These are phyloP conservation scores for Ecliptopera silaceata DNA, from an alignment of 2,888 invertebrate species.

Conservation along the genomic window DNA sequence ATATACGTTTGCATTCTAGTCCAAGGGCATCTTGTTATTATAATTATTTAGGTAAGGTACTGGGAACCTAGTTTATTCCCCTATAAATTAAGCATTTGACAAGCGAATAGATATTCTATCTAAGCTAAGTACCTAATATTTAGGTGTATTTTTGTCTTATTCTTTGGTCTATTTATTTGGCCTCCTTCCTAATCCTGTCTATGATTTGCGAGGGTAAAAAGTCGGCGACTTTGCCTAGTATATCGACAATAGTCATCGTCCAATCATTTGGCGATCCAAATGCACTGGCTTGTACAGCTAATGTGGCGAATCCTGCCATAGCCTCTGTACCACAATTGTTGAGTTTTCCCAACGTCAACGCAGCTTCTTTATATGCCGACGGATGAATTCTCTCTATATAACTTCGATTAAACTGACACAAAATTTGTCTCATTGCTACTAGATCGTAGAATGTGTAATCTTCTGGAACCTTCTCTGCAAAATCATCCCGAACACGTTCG, in stretches of 20 bases:
- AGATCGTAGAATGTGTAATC: slow-evolving; percentile 83
- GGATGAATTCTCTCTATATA: slow-evolving; percentile 80
- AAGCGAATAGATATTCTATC: too few species aligned
- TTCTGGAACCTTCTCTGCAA: slow-evolving; percentile 78
- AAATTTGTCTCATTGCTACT: slow-evolving; percentile 75
- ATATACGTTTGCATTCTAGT: too few species aligned
- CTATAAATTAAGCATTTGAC: too few species aligned
- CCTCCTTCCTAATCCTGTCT: not conserved
- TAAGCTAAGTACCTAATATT: too few species aligned
- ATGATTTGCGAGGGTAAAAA: slow-evolving; percentile 33
- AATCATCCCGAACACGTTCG: slow-evolving; percentile 75
- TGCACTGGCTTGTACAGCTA: slow-evolving; percentile 67
- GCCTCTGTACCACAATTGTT: slow-evolving; percentile 69
- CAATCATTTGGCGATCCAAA: slow-evolving; percentile 71
- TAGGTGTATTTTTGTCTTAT: too few species aligned
- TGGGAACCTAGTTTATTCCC: too few species aligned
- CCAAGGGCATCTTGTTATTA: too few species aligned
- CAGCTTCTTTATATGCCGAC: slow-evolving; percentile 77
- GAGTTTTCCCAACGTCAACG: slow-evolving; percentile 69
- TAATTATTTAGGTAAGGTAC: too few species aligned
- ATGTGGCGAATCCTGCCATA: slow-evolving; percentile 68
- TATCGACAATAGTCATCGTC: slow-evolving; percentile 58
- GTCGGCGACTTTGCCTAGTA: slow-evolving; percentile 69
- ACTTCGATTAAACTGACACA: slow-evolving; percentile 81
- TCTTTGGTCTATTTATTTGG: not conserved